Conservation (phyloP, 2,113 vertebrate species). For the Dipodomys stephensi region DNA sequence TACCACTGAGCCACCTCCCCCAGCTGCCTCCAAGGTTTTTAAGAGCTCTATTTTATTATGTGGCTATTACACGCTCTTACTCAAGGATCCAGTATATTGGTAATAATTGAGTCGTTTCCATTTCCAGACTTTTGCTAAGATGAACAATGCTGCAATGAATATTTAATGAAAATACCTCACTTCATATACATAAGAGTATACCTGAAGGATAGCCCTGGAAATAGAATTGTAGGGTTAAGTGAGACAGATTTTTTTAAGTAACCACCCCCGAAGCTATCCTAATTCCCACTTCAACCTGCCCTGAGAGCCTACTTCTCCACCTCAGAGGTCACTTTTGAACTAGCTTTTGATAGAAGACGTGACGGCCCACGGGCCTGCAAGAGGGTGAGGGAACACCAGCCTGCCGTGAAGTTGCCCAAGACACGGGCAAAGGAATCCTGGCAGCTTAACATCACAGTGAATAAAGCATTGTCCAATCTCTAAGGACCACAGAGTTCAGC, state of each 20-base stretch:
- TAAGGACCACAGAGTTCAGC: background rate
- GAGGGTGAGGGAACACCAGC: background rate
- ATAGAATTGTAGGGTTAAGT: constrained; percentile 32
- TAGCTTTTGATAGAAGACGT: background rate
- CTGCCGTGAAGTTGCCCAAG: background rate
- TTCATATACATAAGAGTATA: constrained; percentile 21
- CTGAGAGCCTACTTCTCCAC: background rate
- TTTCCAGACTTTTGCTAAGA: constrained; percentile 55
- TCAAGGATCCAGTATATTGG: constrained; percentile 24
- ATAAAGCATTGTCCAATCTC: background rate
- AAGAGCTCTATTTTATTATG: background rate
- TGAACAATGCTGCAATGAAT: constrained; percentile 44
- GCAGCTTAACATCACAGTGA: background rate
- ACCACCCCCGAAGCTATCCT: background rate
- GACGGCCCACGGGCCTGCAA: background rate
- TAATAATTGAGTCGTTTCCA: background rate
- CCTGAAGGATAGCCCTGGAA: constrained; percentile 2
- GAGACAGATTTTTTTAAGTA: background rate
- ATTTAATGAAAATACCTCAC: constrained; percentile 4
- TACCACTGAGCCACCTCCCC: too few species aligned
- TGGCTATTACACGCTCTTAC: background rate
- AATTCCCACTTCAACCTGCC: background rate
- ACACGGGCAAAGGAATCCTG: background rate
- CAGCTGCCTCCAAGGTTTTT: too few species aligned
- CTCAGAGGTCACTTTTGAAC: background rate